Base-by-base conservation (phyloP, 2,888 invertebrate species). In the Drosophila leonis region DNA sequence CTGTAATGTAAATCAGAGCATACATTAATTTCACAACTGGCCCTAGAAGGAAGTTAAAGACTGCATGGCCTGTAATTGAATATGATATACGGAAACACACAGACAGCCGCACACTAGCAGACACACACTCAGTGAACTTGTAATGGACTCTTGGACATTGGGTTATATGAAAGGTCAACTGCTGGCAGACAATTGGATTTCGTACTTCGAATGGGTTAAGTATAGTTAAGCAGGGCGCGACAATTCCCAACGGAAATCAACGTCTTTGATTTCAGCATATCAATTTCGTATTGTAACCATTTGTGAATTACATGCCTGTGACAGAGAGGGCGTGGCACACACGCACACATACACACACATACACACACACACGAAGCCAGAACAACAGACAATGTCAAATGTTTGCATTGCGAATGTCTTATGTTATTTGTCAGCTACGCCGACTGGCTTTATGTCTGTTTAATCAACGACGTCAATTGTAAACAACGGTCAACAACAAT, bases 241-340 rank as follows among this genome's bases (percentile, higher is more conserved):
- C 73, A 74, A 79, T 88, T 85, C 86, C 82, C 88, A 88, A 75
- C 86, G 85, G 86, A 86, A 86, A 86, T 88, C 83, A 85, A 88
- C 76, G 80, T 88, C 88, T 88, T 86, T 86, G 88, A 88, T 88
- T 86, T 88, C 88, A 82, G 76, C 79, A 85, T 86, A 86, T 86
- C 88, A 82, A 77, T 86, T 88, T 83, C 70, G 64, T 49, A 64
- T 65, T 49, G 56, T 65, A 37, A 27, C 55, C 67, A 68, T 55
- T 72, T 76, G 56, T 69, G 69, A 61, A 71, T 72, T 63, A 65
- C 66, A 57, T 64, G 61, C 31, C 49, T 35, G 31, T 18, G 61
- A 46, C 24, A 49, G 46, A 52, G 55, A 48, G 54, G 77, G 68
- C 65, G 77, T 68, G 52, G 27, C 59, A 65, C 59, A 27, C 4